Conservation (phyloP, 2,113 vertebrate genomes). For the Eulemur rufifrons region DNA sequence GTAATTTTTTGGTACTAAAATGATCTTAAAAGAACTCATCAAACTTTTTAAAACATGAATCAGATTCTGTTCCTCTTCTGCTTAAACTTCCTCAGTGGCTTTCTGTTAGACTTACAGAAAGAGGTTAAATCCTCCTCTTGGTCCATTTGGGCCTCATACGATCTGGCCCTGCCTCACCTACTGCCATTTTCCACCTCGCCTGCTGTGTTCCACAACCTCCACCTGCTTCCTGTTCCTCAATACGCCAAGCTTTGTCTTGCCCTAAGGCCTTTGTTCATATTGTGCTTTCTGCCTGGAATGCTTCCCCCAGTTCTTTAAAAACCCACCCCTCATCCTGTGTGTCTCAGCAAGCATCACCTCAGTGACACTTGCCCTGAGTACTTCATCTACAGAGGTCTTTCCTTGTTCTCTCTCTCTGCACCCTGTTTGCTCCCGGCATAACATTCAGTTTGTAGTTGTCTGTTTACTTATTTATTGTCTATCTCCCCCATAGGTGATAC, state of each 20-base stretch:
- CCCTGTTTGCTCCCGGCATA: not conserved
- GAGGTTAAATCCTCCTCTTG: not conserved
- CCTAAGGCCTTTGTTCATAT: not conserved
- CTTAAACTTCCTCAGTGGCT: not conserved
- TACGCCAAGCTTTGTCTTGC: not conserved
- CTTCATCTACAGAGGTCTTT: not conserved
- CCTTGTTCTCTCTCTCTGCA: not conserved
- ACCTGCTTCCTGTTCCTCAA: not conserved
- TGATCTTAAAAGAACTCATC: not conserved
- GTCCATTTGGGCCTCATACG: rapidly evolving
- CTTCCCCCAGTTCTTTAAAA: not conserved
- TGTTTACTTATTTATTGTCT: not conserved
- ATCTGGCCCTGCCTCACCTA: not conserved
- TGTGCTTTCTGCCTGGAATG: not conserved
- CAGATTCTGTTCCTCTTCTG: not conserved
- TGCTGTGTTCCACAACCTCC: not conserved
- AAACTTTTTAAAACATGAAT: not conserved
- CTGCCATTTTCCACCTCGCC: rapidly evolving
- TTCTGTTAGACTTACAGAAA: not conserved
- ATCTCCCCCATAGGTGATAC: not conserved
- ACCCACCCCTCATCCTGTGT: not conserved
- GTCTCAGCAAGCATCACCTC: not conserved
- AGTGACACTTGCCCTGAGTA: not conserved
- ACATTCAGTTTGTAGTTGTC: not conserved
- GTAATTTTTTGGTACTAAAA: not conserved